Base-by-base conservation (phyloP, 1,140 invertebrate species). In the Trinorchestia longiramus region DNA sequence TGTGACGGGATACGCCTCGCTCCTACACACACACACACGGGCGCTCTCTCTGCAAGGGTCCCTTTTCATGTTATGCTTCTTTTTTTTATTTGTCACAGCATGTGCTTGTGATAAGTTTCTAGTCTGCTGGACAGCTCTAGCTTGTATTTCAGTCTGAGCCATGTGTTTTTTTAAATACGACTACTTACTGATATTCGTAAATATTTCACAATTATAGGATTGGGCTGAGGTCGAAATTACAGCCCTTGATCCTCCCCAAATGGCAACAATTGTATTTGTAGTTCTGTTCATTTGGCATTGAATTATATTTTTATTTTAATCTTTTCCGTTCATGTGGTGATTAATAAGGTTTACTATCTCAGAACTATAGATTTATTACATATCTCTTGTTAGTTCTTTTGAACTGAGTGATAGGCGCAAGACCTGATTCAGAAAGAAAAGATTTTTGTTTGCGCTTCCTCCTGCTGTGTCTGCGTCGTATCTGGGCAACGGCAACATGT, bases 1-100 rank as follows among this genome's bases (percentile, higher is more conserved):
- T 91, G 88, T 91, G 88, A 91, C 88, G 88, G 88, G 88, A 44
- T 43, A 91, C 88, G 88, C 88, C 88, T 91, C 62, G 62, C 62
- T 77, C 62, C 15, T 19, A 77, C 62, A 77, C 62, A 36, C 62
- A 36, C 62, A 23, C 62, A 23, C 62, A 15, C 62, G 11, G 15
- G 15, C 62, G 11, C 62, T 36, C 62, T 77, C 62, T 28, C 62
- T 77, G 62, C 62, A 77, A 19, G 28, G 62, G 62, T 28, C 36
- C 36, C 62, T 77, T 77, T 77, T 77, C 62, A 77, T 77, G 47
- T 6, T 53, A 6, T 19, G 8, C 47, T 53, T 53, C 62, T 77
- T 77, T 77, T 77, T 77, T 77, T 77, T 36, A 36, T 36, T 15
- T 77, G 62, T 77, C 62, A 77, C 62, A 77, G 15, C 62, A 28